phyloP scores from a whole-genome alignment of 2,888 invertebrate species.

The Latheticus oryzae region DNA sequence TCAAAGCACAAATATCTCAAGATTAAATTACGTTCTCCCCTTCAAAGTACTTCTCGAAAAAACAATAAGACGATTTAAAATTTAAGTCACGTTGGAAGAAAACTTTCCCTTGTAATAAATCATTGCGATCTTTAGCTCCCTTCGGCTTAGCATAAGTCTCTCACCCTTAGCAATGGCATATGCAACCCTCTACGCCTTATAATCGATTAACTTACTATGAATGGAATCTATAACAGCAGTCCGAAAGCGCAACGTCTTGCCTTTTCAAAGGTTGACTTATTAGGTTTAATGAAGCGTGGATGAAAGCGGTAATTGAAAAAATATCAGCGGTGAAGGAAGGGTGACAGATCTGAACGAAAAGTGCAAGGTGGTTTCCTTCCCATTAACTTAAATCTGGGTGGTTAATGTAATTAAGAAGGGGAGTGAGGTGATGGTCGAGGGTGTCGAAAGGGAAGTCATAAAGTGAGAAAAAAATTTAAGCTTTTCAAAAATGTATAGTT shows the following conservation, averaged over 20 bases:
- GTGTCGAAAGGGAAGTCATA: constrained; percentile 2
- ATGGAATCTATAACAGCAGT: constrained; percentile 52
- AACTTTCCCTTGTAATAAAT: constrained; percentile 62
- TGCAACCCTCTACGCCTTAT: constrained; percentile 44
- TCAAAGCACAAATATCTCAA: constrained; percentile 57
- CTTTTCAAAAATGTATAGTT: too few species aligned
- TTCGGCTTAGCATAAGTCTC: constrained; percentile 53
- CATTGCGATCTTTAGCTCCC: constrained; percentile 61
- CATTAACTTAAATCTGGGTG: constrained; percentile 19
- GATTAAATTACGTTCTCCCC: constrained; percentile 56
- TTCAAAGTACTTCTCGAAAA: constrained; percentile 48
- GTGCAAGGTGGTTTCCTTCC: constrained; percentile 25
- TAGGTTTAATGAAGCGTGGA: constrained; percentile 41
- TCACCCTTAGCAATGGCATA: constrained; percentile 43
- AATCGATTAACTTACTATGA: constrained; percentile 56
- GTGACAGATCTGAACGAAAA: constrained; percentile 27
- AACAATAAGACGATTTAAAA: constrained; percentile 66
- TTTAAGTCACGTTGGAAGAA: constrained; percentile 64
- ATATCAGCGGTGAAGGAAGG: constrained; percentile 27
- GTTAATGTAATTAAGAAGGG: constrained; percentile 21
- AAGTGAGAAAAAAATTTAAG: too few species aligned
- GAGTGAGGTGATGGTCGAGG: constrained; percentile 3
- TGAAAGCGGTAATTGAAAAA: constrained; percentile 44
- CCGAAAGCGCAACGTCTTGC: constrained; percentile 29
- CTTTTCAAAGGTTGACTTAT: constrained; percentile 44